Percentiles rank a stretch among this genome's conserved stretches.
These are phyloP conservation scores for Eunapius fragilis DNA, from an alignment of 37 sponge, comb jelly and placozoan genomes.

Conservation along the genomic window DNA sequence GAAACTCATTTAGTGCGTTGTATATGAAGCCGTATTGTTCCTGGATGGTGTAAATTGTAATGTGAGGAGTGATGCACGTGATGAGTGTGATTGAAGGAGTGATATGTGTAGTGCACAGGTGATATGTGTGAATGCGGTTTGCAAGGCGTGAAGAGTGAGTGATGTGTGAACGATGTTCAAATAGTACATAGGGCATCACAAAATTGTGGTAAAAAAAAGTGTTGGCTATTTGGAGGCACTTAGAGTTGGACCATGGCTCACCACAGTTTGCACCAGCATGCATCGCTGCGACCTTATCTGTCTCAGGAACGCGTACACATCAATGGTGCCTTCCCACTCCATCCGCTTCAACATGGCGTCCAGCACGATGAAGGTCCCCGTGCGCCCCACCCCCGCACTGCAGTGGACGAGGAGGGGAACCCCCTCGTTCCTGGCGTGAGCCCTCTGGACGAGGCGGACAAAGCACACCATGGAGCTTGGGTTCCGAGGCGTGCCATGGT, in stretches of 20 bases:
- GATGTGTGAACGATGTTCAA: no score
- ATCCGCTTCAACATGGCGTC: constrained; percentile 55
- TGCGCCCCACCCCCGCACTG: constrained; percentile 75
- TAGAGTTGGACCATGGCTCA: no score
- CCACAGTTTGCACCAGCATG: constrained; percentile 58
- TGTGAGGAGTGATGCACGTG: neutral
- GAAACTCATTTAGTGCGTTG: constrained; percentile 8
- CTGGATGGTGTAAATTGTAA: neutral
- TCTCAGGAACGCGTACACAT: constrained; percentile 41
- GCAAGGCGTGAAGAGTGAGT: neutral
- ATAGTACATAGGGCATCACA: no score
- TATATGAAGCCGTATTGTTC: neutral
- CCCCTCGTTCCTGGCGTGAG: constrained; percentile 8
- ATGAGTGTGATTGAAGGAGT: neutral
- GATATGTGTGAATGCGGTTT: neutral
- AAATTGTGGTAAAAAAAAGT: no score
- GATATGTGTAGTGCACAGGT: neutral
- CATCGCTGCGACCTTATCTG: constrained; percentile 17
- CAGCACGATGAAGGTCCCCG: constrained; percentile 59
- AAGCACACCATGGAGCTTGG: constrained; percentile 59
- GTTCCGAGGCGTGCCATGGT: constrained; percentile 69
- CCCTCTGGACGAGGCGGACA: constrained; percentile 38
- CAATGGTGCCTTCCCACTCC: constrained; percentile 13
- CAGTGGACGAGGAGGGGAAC: constrained; percentile 68
- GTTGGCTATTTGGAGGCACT: no score